Evolutionary conservation across 2,113 vertebrate genomes (phyloP), one percentile per base, ranked within the genome.

Genomic region (Mesembrinibis cayennensis): DNA sequence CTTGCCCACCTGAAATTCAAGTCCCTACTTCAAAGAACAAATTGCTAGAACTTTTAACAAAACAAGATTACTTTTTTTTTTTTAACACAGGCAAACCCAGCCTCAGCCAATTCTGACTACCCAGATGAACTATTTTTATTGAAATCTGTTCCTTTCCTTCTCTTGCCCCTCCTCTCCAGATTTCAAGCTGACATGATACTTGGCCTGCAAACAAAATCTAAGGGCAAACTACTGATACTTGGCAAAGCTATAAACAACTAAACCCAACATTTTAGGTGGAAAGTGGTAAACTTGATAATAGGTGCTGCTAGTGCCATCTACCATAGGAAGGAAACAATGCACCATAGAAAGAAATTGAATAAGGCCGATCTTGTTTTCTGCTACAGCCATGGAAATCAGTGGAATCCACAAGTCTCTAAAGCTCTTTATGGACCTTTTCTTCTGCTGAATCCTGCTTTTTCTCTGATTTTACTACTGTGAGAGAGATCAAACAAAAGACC

Each of bases 341-440:
- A 79, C n/a, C 10, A 13, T 1, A 45, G 61, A 76, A 52, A 44
- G 63, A 74, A 67, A 78, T 14, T 29, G 30, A 84, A 29, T 69
- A 22, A 71, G 30, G 19, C 36, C 0, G 6, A 56, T 65, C 21
- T 83, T 92, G 59, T 77, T 81, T 92, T 79, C 80, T 92, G 45
- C 66, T 76, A 91, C 77, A 95, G 87, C 83, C 77, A 87, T 94
- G 93, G 94, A 93, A 96, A 96, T 97, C 86, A 56, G 49, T 62
- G 94, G 89, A 97, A 91, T 89, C 47, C 61, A 69, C 34, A 67
- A 82, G 56, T 63, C 92, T 96, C 71, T 47, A 84, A 94, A 59
- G 92, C 72, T 95, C 86, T 95, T 95, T 89, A 71, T 45, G 61
- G 65, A 45, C 23, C 15, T 22, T 96, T 97, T 92, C 34, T 92